A percentile compares a stretch with the other conserved stretches of the same genome.
These are phyloP conservation scores for Phrynocephalus guinanensis DNA, from an alignment of 2,797 vertebrate genomes.

Conservation along the genomic window DNA sequence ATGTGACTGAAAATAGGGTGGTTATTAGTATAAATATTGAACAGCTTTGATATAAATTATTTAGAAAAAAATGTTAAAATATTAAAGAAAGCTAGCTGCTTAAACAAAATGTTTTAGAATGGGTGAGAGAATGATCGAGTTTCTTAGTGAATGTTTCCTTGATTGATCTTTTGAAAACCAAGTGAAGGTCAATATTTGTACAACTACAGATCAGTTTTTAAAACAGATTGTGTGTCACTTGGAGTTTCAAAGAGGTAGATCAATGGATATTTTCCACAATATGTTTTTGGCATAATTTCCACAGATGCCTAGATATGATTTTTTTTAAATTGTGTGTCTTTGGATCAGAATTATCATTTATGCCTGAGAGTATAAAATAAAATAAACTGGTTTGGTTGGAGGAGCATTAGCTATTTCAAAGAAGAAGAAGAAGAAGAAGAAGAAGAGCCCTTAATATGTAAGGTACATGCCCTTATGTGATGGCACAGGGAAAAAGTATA, in stretches of 20 bases:
- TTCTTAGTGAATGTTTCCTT: conserved; percentile 5
- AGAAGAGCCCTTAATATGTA: no score
- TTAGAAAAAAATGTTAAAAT: conserved; percentile 24
- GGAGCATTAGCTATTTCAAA: not conserved
- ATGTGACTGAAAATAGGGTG: not conserved
- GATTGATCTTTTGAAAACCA: conserved; percentile 10
- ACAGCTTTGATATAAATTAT: conserved; percentile 17
- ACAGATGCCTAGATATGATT: not conserved
- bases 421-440: no score
- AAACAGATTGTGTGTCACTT: not conserved
- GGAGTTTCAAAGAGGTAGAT: not conserved
- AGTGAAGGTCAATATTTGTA: conserved; percentile 19
- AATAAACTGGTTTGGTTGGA: not conserved
- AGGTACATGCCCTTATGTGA: no score
- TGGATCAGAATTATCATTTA: not conserved
- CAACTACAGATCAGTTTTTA: not conserved
- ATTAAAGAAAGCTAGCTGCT: conserved; percentile 7
- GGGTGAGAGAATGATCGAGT: not conserved
- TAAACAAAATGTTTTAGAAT: conserved; percentile 28
- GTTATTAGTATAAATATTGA: conserved; percentile 28
- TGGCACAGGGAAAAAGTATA: no score
- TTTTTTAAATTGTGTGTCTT: not conserved
- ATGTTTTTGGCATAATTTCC: not conserved
- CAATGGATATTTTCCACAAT: not conserved
- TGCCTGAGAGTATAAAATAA: not conserved